Evolutionary conservation across 2,888 invertebrate species (phyloP), one percentile per base, ranked within the genome.

Genomic region (Lasioglossum leucozonium): DNA sequence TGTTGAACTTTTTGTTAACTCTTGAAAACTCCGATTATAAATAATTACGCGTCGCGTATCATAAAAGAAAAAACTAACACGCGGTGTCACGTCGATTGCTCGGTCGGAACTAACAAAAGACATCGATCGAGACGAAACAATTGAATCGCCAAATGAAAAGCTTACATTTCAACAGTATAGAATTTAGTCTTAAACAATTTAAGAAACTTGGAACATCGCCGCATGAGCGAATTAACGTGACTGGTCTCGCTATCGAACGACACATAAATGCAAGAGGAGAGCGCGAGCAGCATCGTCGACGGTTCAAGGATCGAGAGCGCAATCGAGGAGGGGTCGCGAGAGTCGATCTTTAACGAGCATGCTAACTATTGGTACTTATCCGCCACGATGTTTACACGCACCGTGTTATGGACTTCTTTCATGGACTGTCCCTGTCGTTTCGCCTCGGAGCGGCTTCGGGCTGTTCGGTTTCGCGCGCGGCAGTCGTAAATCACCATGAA

Each of bases 321-420:
- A 42, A 55, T 34, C 34, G 65, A 55, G 26, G 16, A 34, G 76
- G 72, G 71, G 34, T 42, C 81, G 76, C 76, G 62, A 74, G 79
- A 47, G 22, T 69, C 81, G 79, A 88, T 86, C 83, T 85, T 90
- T 90, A 90, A 89, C 90, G 90, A 87, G 89, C 87, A 65, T 72
- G 82, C 55, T 86, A 90, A 90, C 89, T 86, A 88, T 90, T 80
- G 87, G 90, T 86, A 85, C 86, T 90, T 89, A 89, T 85, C 71
- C 73, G 81, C 77, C 51, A 82, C 75, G 78, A 62, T 88, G 89
- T 89, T 86, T 90, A 89, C 88, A 90, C 88, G 88, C 88, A 83
- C 77, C 80, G 77, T 69, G 86, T 89, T 88, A 89, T 81, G 86
- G 82, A 84, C 86, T 88, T 85, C 79, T 89, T 89, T 82, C 86